These are phyloP conservation scores for Phymastichus coffea DNA, from an alignment of 1,140 invertebrate species.

Conservation along the genomic window DNA sequence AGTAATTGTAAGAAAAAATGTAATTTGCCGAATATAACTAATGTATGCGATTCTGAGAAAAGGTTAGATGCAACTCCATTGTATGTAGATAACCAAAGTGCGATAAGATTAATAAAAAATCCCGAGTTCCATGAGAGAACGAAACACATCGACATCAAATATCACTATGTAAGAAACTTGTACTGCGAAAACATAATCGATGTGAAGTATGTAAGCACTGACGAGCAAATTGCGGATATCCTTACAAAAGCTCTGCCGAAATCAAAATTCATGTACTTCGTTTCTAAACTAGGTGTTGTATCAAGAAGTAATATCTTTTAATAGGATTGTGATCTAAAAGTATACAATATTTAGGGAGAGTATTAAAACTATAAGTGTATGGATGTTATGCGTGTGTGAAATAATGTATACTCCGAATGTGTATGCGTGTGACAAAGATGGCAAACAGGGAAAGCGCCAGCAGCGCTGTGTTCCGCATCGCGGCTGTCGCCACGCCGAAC, in stretches of 20 bases:
- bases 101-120: constrained; percentile 28
- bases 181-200: constrained; percentile 14
- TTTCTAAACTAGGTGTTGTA: neutral
- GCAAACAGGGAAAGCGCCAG: too few relatives aligned
- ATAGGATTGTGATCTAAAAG: too few relatives aligned
- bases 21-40: too few relatives aligned
- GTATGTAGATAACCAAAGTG: constrained; percentile 31
- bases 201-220: neutral
- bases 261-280: neutral
- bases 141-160: constrained; percentile 35
- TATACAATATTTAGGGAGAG: too few relatives aligned
- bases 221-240: neutral
- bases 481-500: too few relatives aligned
- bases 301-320: too few relatives aligned
- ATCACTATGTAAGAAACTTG: constrained; percentile 36
- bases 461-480: too few relatives aligned
- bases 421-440: too few relatives aligned
- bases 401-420: too few relatives aligned
- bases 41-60: neutral
- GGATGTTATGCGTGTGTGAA: too few relatives aligned
- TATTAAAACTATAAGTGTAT: too few relatives aligned
- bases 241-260: neutral
- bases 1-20: neutral
- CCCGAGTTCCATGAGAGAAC: constrained; percentile 29
- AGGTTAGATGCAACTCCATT: neutral